phyloP scores from a whole-genome alignment of 2,113 vertebrate genomes.

The Garra rufa region DNA sequence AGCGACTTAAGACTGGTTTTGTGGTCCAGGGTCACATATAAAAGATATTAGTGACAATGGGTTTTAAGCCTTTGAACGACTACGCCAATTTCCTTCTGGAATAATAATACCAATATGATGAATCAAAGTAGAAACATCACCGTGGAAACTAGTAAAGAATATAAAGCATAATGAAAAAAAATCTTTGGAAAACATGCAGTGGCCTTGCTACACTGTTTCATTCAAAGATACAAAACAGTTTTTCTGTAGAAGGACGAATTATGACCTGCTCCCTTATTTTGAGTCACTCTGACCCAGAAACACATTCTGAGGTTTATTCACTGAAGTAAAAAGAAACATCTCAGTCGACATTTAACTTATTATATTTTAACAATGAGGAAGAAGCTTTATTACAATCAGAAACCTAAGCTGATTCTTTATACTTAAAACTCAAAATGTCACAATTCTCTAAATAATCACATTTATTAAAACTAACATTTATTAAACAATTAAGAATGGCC shows the following conservation, averaged over 20 bases:
- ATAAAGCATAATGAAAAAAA: slow-evolving; percentile 3
- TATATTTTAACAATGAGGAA: not conserved
- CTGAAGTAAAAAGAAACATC: not conserved
- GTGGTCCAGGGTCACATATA: too few species aligned
- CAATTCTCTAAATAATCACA: not conserved
- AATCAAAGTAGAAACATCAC: slow-evolving; percentile 46
- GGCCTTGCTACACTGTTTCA: slow-evolving; percentile 31
- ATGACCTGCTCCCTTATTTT: not conserved
- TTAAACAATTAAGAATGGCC: not conserved
- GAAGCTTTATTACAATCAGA: not conserved
- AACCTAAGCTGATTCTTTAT: not conserved
- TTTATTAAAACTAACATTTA: not conserved
- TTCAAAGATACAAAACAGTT: slow-evolving; percentile 19
- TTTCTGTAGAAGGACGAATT: not conserved
- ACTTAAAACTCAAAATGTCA: not conserved
- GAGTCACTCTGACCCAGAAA: not conserved
- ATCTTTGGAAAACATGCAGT: not conserved
- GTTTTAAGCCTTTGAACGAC: slow-evolving; percentile 9
- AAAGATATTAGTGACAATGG: not conserved
- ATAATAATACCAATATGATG: slow-evolving; percentile 36
- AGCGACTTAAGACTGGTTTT: too few species aligned
- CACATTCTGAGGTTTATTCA: not conserved
- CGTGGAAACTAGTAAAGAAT: slow-evolving; percentile 45
- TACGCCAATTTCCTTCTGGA: not conserved
- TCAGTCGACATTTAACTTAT: not conserved